These are phyloP conservation scores for Scytalopus superciliaris DNA, from an alignment of 2,113 vertebrate species.

Conservation along the genomic window DNA sequence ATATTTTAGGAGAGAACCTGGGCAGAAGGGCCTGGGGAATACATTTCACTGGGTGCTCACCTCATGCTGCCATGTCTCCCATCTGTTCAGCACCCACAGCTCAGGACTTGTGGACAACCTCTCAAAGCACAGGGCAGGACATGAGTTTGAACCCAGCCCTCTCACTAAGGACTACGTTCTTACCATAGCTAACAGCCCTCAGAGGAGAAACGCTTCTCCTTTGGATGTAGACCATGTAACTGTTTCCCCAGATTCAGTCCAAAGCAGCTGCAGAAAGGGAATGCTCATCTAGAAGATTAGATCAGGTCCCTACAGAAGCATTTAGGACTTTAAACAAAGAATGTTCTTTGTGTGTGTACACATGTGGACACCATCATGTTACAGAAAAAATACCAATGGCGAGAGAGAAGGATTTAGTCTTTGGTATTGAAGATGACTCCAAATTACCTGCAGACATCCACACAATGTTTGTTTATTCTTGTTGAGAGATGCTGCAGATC, in stretches of 20 bases:
- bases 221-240: background rate
- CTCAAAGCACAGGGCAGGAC: background rate
- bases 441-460: background rate
- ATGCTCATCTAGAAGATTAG: background rate
- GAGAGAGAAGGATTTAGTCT: background rate
- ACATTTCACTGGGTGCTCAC: fast-evolving
- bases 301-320: constrained; percentile 1
- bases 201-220: background rate
- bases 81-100: fast-evolving
- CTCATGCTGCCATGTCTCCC: background rate
- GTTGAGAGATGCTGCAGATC: background rate
- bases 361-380: background rate
- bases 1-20: background rate
- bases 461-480: background rate
- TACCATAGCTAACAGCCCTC: background rate
- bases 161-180: background rate
- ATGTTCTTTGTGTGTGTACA: background rate
- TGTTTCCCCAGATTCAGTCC: background rate
- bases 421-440: background rate
- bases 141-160: background rate
- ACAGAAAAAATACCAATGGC: background rate
- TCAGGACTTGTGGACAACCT: background rate
- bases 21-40: background rate
- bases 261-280: constrained; percentile 35
- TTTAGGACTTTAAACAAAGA: background rate